phyloP scores from a whole-genome alignment of 2,888 invertebrate genomes.

The Horisme vitalbata region DNA sequence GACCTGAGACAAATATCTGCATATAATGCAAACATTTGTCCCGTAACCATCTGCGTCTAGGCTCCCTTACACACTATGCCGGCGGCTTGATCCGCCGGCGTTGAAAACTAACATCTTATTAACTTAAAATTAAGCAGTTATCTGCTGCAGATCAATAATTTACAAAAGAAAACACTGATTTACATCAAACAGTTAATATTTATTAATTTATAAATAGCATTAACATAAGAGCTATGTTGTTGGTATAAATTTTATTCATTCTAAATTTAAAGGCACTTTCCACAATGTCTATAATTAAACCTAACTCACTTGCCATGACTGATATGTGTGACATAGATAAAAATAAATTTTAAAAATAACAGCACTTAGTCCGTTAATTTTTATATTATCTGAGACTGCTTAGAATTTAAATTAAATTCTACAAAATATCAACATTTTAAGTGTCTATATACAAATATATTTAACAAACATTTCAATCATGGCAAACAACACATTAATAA shows the following conservation, averaged over 20 bases:
- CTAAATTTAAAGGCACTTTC: conserved; percentile 82
- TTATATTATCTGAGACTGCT: conserved; percentile 8
- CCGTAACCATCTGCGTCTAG: too few species aligned
- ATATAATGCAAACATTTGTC: too few species aligned
- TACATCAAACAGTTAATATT: conserved; percentile 82
- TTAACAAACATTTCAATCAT: conserved; percentile 29
- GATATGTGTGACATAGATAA: conserved; percentile 43
- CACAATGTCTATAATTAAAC: conserved; percentile 75
- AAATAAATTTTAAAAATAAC: conserved; percentile 17
- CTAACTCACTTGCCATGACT: conserved; percentile 67
- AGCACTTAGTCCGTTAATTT: neutral
- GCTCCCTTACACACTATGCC: too few species aligned
- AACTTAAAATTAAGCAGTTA: too few species aligned
- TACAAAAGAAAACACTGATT: conserved; percentile 48
- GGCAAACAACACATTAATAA: conserved; percentile 47
- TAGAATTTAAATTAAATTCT: conserved; percentile 11
- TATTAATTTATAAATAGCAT: conserved; percentile 82
- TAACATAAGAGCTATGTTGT: conserved; percentile 82
- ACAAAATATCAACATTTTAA: conserved; percentile 18
- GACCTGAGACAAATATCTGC: too few species aligned
- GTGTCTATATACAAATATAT: conserved; percentile 28
- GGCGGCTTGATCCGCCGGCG: too few species aligned
- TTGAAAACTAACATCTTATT: too few species aligned
- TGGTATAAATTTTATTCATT: conserved; percentile 81
- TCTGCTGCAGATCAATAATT: too few species aligned